A percentile compares a stretch with the other conserved stretches of the same genome.
phyloP scores from a whole-genome alignment of 1,140 invertebrate species.

The Drosophila pachea region DNA sequence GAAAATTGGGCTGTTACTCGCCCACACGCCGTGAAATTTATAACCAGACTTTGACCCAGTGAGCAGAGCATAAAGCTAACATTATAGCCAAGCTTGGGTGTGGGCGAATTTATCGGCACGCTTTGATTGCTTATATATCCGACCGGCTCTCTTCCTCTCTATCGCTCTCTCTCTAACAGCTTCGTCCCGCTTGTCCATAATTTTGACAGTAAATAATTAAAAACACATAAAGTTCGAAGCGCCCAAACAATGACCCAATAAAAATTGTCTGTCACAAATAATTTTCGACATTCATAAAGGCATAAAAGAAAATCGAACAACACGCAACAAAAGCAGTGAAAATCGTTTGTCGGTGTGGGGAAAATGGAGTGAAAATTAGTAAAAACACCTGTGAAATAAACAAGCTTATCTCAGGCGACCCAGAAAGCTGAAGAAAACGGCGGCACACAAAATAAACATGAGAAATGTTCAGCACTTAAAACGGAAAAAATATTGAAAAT shows the following conservation, averaged over 20 bases:
- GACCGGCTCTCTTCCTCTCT: background rate
- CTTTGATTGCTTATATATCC: slow-evolving; percentile 7
- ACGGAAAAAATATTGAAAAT: slow-evolving; percentile 19
- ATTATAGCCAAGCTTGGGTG: slow-evolving; percentile 16
- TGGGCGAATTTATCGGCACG: slow-evolving; percentile 12
- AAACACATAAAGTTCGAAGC: slow-evolving; percentile 31
- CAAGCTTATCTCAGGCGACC: slow-evolving; percentile 57
- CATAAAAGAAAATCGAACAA: slow-evolving; percentile 29
- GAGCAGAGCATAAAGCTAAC: slow-evolving; percentile 7
- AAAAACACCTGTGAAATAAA: slow-evolving; percentile 65
- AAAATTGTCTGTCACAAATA: slow-evolving; percentile 43
- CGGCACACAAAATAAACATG: slow-evolving; percentile 30
- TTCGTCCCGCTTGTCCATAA: background rate
- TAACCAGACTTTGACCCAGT: background rate
- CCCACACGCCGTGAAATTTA: slow-evolving; percentile 3
- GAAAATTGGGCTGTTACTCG: slow-evolving; percentile 8
- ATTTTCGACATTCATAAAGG: slow-evolving; percentile 39
- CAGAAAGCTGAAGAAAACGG: slow-evolving; percentile 38
- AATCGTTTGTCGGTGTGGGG: slow-evolving; percentile 17
- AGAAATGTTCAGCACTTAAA: slow-evolving; percentile 33
- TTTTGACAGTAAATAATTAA: slow-evolving; percentile 49
- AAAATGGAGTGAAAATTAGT: slow-evolving; percentile 50
- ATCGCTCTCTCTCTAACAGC: too few species aligned
- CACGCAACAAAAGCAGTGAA: slow-evolving; percentile 17
- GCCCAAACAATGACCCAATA: slow-evolving; percentile 49